Conservation (phyloP, 2,797 vertebrate genomes). For the Novumbra hubbsi region DNA sequence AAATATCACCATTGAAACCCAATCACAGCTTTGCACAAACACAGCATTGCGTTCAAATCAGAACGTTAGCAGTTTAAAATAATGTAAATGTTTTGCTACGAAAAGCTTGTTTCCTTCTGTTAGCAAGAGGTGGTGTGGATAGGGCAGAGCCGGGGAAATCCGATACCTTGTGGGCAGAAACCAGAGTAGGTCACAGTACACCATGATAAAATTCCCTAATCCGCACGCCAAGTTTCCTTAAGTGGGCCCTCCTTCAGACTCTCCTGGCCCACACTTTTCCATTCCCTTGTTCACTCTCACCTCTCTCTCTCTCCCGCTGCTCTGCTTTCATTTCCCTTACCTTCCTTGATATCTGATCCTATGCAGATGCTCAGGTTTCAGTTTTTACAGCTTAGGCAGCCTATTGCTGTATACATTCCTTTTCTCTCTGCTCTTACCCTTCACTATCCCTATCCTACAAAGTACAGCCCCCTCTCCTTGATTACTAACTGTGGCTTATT, state of each 20-base stretch:
- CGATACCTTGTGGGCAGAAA: slow-evolving; percentile 88
- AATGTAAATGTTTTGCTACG: slow-evolving; percentile 69
- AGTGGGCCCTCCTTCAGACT: slow-evolving; percentile 78
- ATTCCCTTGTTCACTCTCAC: slow-evolving; percentile 75
- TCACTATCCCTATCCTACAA: slow-evolving; percentile 53
- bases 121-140: slow-evolving; percentile 45
- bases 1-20: neutral
- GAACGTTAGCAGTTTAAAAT: slow-evolving; percentile 5
- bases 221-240: slow-evolving; percentile 93
- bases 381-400: slow-evolving; percentile 99
- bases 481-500: slow-evolving; percentile 96
- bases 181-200: slow-evolving; percentile 97
- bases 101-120: slow-evolving; percentile 68
- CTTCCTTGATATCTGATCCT: slow-evolving; percentile 98
- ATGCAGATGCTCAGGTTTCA: slow-evolving; percentile 89
- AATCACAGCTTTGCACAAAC: slow-evolving; percentile 11
- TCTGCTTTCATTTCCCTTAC: slow-evolving; percentile 83
- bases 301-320: slow-evolving; percentile 73
- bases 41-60: neutral
- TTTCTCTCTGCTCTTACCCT: slow-evolving; percentile 84
- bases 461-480: slow-evolving; percentile 82
- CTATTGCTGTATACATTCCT: slow-evolving; percentile 99
- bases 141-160: slow-evolving; percentile 74
- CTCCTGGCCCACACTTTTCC: slow-evolving; percentile 80
- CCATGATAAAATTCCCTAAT: slow-evolving; percentile 99